Base-by-base conservation (phyloP, 2,888 invertebrate genomes). In the Trissoscelio sp. region DNA sequence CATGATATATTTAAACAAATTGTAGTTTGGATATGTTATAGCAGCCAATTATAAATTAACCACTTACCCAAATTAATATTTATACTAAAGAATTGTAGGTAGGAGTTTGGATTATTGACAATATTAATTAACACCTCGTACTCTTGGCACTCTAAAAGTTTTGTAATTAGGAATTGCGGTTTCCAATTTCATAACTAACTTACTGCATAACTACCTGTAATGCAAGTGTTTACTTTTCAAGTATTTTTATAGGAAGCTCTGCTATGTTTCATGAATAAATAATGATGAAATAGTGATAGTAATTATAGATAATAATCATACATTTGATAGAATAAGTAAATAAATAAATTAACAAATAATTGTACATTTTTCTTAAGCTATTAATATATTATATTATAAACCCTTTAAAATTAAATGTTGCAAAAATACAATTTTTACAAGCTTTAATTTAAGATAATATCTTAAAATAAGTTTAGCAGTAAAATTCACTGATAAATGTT, bases 1-100 rank as follows among this genome's bases (percentile, higher is more conserved):
- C 18, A 16, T 3, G 24, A 11, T 18, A 31, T 53, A 31, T 31
- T 53, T n/a, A 1, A 34, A 57, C 12, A 37, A 22, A 11, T 16
- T 14, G 55, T 31, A 34, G 18, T 31, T 58, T 22, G 39, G 39
- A 58, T n/a, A 58, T 12, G 24, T 16, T 58, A 14, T n/a, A 58
- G 2, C 22, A 12, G n/a, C 20, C 16, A 46, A 18, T 22, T 48
- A 22, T 11, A 12, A n/a, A 24, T 48, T n/a, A 48, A 20, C n/a
- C 11, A n/a, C n/a, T 22, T 48, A 3, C 18, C 44, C 11, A 48
- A 48, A 48, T 22, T 4, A 46, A 18, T 46, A 12, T 53, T 53
- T 31, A 9, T 44, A 9, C 1, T 6, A 5, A 44, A n/a, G 4
- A 44, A 44, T 14, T 39, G 18, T 44, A 44, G 7, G 9, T 18